Conservation (phyloP, 2,113 vertebrate genomes). For the Heterochromis multidens region DNA sequence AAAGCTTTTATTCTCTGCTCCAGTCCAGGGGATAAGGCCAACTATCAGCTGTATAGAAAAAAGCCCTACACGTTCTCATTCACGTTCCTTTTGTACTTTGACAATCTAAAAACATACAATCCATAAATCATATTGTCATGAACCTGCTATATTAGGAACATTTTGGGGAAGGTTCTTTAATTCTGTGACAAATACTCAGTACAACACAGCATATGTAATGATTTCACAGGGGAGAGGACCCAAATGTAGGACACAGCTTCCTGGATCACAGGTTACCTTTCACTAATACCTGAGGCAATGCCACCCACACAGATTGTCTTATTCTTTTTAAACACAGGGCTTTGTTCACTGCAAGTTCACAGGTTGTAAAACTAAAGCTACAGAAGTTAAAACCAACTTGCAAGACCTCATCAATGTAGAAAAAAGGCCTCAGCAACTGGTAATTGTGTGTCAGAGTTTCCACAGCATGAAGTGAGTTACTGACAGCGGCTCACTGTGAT, state of each 20-base stretch:
- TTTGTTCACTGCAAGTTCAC: neutral
- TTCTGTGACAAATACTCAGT: neutral
- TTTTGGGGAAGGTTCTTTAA: neutral
- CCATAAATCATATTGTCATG: too few species aligned
- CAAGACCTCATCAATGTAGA: neutral
- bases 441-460: conserved; percentile 43
- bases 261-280: neutral
- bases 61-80: too few species aligned
- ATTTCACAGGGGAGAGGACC: neutral
- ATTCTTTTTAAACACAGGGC: neutral
- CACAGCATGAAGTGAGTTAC: conserved; percentile 13
- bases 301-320: neutral
- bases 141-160: neutral
- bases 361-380: neutral
- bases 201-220: neutral
- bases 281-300: neutral
- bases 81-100: too few species aligned
- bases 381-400: neutral
- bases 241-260: neutral
- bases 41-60: too few species aligned
- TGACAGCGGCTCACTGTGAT: conserved; percentile 4
- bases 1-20: too few species aligned
- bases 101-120: too few species aligned
- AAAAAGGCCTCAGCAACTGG: neutral
- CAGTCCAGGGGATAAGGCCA: too few species aligned